Percentiles rank a stretch among this genome's conserved stretches.
These are phyloP conservation scores for Epizoanthus stellaris DNA, from an alignment of 92 coral and sea anemone species.

Conservation along the genomic window DNA sequence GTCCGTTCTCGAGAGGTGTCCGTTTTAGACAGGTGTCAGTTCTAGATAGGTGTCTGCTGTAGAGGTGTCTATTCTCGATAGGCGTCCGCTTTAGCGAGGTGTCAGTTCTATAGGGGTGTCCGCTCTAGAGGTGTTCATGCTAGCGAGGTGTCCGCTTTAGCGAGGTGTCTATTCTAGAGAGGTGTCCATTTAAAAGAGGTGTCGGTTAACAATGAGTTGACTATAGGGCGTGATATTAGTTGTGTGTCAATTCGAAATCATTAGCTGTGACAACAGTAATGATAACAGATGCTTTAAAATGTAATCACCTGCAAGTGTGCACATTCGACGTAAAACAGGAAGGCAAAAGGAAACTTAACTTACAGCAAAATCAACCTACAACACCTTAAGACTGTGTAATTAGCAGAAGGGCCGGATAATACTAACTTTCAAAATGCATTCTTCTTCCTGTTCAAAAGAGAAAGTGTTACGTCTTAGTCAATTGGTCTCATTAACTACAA, in stretches of 20 bases:
- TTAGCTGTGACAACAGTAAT: background rate
- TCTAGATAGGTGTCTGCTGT: too few relatives aligned
- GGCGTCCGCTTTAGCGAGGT: too few relatives aligned
- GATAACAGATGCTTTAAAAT: background rate
- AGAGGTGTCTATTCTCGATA: too few relatives aligned
- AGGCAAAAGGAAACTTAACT: background rate
- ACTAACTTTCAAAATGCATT: slow-evolving; percentile 47
- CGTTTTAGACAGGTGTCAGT: too few relatives aligned
- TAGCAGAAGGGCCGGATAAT: too few relatives aligned
- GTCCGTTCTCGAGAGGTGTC: too few relatives aligned
- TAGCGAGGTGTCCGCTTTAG: too few relatives aligned
- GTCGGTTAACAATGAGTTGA: background rate
- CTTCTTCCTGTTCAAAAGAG: slow-evolving; percentile 42
- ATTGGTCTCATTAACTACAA: background rate
- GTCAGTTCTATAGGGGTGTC: too few relatives aligned
- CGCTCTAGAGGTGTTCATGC: too few relatives aligned
- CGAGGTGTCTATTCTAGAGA: too few relatives aligned
- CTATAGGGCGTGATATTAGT: background rate
- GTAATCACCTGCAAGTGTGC: background rate
- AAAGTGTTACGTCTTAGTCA: slow-evolving; percentile 2
- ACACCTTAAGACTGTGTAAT: too few relatives aligned
- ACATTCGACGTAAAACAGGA: background rate
- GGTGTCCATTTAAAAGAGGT: too few relatives aligned
- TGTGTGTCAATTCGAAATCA: background rate
- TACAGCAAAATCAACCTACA: background rate